Conservation (phyloP, 2,113 vertebrate species). For the Lepidothrix coronata region DNA sequence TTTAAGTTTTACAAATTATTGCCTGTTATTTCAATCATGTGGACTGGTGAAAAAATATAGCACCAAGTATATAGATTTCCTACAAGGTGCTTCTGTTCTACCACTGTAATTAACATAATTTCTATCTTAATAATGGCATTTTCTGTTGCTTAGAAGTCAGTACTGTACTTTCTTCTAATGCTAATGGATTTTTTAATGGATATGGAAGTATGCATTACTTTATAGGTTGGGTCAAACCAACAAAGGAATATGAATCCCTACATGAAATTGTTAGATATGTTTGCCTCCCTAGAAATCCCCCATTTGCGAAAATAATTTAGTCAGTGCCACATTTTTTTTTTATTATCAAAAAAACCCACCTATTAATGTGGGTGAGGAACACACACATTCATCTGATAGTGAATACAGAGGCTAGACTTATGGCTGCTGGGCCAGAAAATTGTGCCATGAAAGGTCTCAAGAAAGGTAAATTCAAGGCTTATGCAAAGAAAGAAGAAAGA, state of each 20-base stretch:
- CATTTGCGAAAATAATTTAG: neutral
- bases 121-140: neutral
- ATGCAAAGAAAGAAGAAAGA: too few species aligned
- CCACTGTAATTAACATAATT: neutral
- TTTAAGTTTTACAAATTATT: neutral
- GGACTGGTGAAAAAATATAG: neutral
- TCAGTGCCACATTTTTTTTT: neutral
- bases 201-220: neutral
- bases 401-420: neutral
- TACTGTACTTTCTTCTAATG: neutral
- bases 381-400: neutral
- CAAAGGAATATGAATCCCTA: neutral
- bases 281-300: neutral
- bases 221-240: neutral
- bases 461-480: neutral
- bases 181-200: neutral
- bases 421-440: rapidly evolving
- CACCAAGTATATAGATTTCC: neutral
- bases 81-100: neutral
- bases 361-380: neutral
- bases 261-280: neutral
- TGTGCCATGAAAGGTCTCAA: neutral
- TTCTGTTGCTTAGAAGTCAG: neutral
- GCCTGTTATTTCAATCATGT: neutral
- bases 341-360: neutral